Evolutionary conservation across 1,140 invertebrate genomes (phyloP), one percentile per base, ranked within the genome.

Genomic region (Melanaphis sacchari): DNA sequence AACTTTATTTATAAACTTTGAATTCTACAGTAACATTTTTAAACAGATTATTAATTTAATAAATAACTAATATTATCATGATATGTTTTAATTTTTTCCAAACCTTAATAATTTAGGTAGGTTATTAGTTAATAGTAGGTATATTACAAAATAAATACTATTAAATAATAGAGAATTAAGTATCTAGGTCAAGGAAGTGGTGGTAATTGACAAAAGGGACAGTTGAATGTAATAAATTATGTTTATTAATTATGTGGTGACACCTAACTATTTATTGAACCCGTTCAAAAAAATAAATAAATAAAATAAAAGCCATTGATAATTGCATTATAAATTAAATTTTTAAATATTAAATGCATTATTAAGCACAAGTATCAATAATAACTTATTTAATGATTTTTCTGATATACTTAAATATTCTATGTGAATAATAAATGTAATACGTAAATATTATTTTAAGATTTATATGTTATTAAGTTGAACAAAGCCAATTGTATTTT

Each of bases 221-320:
- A 88, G 85, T 88, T 88, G n/a, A n/a, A n/a, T n/a, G n/a, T n/a
- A n/a, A 88, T 88, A 88, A 88, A 88, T 88, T 88, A 46, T 46
- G 84, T 21, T 43, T 87, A 88, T 88, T 88, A 22, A 88, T 88
- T 36, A 49, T 46, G 36, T 88, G 84, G 40, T 26, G 40, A 88
- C 85, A 85, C 43, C 26, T 85, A 18, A 15, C 26, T 43, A 43
- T 85, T 21, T 88, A 22, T 84, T n/a, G n/a, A 76, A 76, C 59
- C 5, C 31, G n/a, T 76, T 66, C 31, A 59, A 11, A 59, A 59
- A 18, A 66, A 49, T 49, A 15, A 49, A 49, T 49, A 49, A 76
- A n/a, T 4, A 59, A 26, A 31, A 59, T 59, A 66, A 66, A 66
- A n/a, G n/a, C n/a, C 59, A 11, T 66, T n/a, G 31, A 66, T 66